Evolutionary conservation across 2,113 vertebrate species (phyloP), one percentile per base, ranked within the genome.

Genomic region (Paradoxurus hermaphroditus): DNA sequence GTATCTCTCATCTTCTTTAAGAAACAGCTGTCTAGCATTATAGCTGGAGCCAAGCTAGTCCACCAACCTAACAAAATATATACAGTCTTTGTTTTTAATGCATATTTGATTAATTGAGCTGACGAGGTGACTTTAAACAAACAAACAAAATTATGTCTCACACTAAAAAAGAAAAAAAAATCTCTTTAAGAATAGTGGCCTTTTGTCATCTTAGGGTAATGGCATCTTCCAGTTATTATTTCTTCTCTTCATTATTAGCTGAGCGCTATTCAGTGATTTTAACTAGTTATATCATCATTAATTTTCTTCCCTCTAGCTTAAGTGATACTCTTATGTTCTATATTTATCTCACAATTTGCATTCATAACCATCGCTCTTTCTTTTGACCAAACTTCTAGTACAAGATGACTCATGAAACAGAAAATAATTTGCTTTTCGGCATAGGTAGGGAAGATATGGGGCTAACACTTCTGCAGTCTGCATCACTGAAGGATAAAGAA

Each of bases 391-490:
- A 0, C 29, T 90, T 92, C 31, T 91, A 31, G 9, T 75, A 36
- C 27, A n/a, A 16, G 13, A 1, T 27, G 4, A 15, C 5, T 88
- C 7, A 46, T 39, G 8, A 90, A 96, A 53, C 1, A 81, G 56
- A 75, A 68, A 12, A 23, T 23, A 25, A 6, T 49, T 63, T 84
- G 7, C 4, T 27, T 90, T 62, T 44, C 9, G 27, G 3, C 62
- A 7, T n/a, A 56, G 8, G 1, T 44, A 49, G 7, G 86, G 18
- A 92, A 96, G 29, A 53, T 70, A 4, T 5, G 63, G 6, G 41
- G 15, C 1, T 68, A 49, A 59, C 31, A 10, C 7, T 16, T 25
- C 36, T 19, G 0, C 1, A 14, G 4, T 9, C 25, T 36, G 3
- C 7, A 73, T 59, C 63, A 44, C 7, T 34, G 46, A 79, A 31